phyloP scores from a whole-genome alignment of 2,888 invertebrate species.

The Tupiocoris notatus region DNA sequence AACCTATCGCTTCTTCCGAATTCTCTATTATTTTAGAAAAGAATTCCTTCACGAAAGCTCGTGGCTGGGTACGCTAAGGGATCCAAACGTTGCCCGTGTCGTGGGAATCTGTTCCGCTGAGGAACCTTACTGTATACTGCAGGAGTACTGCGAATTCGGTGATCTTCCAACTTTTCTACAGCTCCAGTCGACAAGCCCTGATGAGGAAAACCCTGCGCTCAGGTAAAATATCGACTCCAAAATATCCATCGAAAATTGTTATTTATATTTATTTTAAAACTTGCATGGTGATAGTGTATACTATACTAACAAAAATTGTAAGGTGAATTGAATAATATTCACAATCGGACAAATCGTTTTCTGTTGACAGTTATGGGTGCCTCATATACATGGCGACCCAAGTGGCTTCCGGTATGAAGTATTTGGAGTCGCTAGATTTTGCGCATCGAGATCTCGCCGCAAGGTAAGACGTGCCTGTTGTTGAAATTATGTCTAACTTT shows the following conservation, averaged over 20 bases:
- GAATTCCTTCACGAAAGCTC: slow-evolving; percentile 86
- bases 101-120: slow-evolving; percentile 76
- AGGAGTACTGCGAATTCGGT: slow-evolving; percentile 84
- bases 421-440: slow-evolving; percentile 83
- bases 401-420: slow-evolving; percentile 91
- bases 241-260: no score
- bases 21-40: slow-evolving; percentile 60
- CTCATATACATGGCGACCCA: slow-evolving; percentile 83
- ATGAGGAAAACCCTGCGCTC: slow-evolving; percentile 49
- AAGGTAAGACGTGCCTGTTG: no score
- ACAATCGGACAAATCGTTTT: no score
- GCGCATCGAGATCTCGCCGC: slow-evolving; percentile 88
- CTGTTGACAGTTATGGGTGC: slow-evolving; percentile 68
- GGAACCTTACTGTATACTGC: slow-evolving; percentile 83
- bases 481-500: no score
- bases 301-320: no score
- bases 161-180: slow-evolving; percentile 60
- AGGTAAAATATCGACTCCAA: no score
- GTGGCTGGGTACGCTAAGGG: slow-evolving; percentile 77
- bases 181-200: slow-evolving; percentile 47
- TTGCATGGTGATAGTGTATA: no score
- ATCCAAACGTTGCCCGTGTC: slow-evolving; percentile 79
- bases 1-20: no score
- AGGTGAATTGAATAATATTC: no score
- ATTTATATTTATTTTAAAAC: no score